phyloP scores from a whole-genome alignment of 2,113 vertebrate species.

The Corythaeola cristata region DNA sequence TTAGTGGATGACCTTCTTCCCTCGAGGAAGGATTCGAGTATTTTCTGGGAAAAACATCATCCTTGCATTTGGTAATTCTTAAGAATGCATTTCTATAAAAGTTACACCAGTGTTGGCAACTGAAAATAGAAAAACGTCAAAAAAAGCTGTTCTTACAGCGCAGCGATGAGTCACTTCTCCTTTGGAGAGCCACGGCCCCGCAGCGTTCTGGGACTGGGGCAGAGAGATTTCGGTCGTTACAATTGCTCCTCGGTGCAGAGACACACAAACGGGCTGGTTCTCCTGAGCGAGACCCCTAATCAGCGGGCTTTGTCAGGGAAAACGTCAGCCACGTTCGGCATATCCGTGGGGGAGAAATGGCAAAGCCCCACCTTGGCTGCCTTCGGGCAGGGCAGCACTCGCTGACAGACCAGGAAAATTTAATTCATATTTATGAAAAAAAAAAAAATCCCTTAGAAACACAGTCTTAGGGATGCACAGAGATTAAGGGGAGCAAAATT shows the following conservation, averaged over 20 bases:
- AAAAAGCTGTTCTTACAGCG: not conserved
- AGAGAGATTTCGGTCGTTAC: not conserved
- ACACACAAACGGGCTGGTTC: rapidly evolving
- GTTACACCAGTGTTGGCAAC: not conserved
- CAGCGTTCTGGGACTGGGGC: rapidly evolving
- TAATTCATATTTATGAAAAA: not conserved
- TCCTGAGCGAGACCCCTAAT: not conserved
- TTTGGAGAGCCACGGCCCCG: rapidly evolving
- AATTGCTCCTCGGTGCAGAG: not conserved
- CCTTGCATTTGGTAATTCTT: not conserved
- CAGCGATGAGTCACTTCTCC: not conserved
- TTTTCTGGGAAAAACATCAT: not conserved
- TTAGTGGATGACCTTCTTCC: no score
- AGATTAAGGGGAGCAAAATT: not conserved
- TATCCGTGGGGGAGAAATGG: not conserved
- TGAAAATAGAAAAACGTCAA: not conserved
- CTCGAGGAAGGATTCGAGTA: not conserved
- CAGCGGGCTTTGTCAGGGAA: not conserved
- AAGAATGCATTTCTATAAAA: not conserved
- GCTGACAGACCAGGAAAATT: not conserved
- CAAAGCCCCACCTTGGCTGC: not conserved
- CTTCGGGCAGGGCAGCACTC: not conserved
- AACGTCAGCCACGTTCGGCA: not conserved
- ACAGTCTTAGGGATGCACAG: no score
- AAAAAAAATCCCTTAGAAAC: not conserved